Percentiles rank a stretch among this genome's conserved stretches.
Evolutionary conservation across 2,888 invertebrate genomes (phyloP).

Genomic region (Parasteatoda lunata): DNA sequence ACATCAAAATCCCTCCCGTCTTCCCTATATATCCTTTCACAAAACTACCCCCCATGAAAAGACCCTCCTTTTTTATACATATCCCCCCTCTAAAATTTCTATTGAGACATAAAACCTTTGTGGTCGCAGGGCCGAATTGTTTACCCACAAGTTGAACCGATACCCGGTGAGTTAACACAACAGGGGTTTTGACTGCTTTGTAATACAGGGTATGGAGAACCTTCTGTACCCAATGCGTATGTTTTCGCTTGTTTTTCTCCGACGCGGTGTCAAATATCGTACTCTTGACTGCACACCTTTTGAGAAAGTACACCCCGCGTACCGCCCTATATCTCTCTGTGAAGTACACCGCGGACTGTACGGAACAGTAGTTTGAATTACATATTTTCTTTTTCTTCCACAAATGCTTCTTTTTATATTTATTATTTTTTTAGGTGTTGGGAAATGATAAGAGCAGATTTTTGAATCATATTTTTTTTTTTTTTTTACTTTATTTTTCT

Average conservation of each 20-base stretch:
- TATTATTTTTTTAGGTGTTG: neutral
- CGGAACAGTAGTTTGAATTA: constrained; percentile 31
- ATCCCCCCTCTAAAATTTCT: constrained; percentile 4
- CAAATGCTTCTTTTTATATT: neutral
- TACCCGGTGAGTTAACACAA: constrained; percentile 63
- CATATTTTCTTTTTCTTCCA: neutral
- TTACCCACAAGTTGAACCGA: constrained; percentile 65
- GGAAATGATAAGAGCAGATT: neutral
- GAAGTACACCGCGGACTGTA: constrained; percentile 57
- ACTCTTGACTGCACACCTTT: constrained; percentile 66
- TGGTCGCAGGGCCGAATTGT: constrained; percentile 57
- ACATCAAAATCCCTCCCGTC: constrained; percentile 26
- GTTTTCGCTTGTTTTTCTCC: constrained; percentile 67
- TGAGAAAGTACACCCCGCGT: constrained; percentile 5
- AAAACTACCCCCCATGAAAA: constrained; percentile 16
- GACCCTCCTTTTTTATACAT: neutral
- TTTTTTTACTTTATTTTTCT: too few species aligned
- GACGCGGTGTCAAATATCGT: constrained; percentile 66
- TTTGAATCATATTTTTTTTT: neutral
- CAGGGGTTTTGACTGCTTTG: constrained; percentile 61
- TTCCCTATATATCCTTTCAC: constrained; percentile 27
- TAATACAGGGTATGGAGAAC: constrained; percentile 17
- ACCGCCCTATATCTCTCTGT: constrained; percentile 31
- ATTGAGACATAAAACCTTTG: constrained; percentile 53
- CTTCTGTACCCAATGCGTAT: constrained; percentile 64